A percentile compares a stretch with the other conserved stretches of the same genome.
phyloP scores from a whole-genome alignment of 2,888 invertebrate species.

The Steinernema hermaphroditum region DNA sequence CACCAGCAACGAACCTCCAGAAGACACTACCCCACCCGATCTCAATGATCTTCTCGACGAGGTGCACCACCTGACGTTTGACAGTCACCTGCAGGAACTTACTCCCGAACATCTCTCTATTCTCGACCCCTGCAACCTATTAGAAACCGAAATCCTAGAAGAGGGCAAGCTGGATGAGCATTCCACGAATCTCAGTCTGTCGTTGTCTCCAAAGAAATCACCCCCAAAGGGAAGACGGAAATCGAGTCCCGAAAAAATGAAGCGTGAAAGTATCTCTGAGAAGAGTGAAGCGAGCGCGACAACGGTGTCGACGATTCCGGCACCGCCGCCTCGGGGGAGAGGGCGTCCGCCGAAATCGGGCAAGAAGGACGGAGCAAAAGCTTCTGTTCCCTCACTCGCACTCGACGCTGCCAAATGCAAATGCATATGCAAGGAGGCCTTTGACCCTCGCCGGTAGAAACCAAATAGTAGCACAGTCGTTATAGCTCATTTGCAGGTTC shows the following conservation, averaged over 20 bases:
- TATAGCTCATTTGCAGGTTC: constrained; percentile 73
- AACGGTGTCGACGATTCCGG: neutral
- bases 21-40: neutral
- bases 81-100: neutral
- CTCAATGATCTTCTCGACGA: neutral
- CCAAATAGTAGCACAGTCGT: neutral
- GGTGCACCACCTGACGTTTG: neutral
- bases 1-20: neutral
- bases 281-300: constrained; percentile 15
- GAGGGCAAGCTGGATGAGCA: constrained; percentile 32
- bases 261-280: neutral
- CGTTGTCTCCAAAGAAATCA: constrained; percentile 8
- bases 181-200: neutral
- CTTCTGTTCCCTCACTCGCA: too few relatives aligned
- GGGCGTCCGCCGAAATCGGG: neutral
- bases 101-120: constrained; percentile 19
- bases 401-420: constrained; percentile 19
- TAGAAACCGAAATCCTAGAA: constrained; percentile 33
- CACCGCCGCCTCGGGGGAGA: neutral
- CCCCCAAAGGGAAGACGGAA: neutral
- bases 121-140: neutral
- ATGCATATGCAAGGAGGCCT: constrained; percentile 22
- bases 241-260: constrained; percentile 7
- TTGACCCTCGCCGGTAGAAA: constrained; percentile 7
- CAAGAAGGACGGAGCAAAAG: constrained; percentile 14